Evolutionary conservation across 2,113 vertebrate genomes (phyloP).

Genomic region (Anarrhichthys ocellatus): DNA sequence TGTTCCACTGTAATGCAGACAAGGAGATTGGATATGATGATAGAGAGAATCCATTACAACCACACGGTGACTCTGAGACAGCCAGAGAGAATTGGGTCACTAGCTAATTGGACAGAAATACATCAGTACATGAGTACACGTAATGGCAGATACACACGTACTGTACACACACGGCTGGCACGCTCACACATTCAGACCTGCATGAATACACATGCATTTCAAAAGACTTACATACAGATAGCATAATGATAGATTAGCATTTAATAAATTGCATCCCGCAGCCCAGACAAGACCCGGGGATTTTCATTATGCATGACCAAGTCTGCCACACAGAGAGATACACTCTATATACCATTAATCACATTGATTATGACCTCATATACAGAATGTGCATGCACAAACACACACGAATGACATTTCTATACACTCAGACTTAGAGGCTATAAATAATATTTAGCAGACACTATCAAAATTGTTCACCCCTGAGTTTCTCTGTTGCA

Average conservation of each 20-base stretch:
- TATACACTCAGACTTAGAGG: conserved; percentile 39
- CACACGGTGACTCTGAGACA: conserved; percentile 61
- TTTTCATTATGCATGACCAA: conserved; percentile 52
- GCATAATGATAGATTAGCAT: conserved; percentile 60
- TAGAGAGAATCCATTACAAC: conserved; percentile 71
- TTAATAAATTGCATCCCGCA: conserved; percentile 60
- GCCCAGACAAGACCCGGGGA: conserved; percentile 27
- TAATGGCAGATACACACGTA: conserved; percentile 17
- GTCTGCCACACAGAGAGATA: conserved; percentile 35
- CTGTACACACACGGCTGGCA: conserved; percentile 7
- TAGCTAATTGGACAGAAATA: conserved; percentile 77
- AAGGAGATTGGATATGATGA: conserved; percentile 70
- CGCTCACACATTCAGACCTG: conserved; percentile 7
- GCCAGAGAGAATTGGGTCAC: conserved; percentile 76
- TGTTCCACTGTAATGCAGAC: conserved; percentile 61
- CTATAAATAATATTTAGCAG: conserved; percentile 65
- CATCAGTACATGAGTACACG: conserved; percentile 45
- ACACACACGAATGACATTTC: background rate
- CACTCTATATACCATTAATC: conserved; percentile 7
- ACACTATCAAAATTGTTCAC: conserved; percentile 38
- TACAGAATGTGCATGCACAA: background rate
- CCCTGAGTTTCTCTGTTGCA: conserved; percentile 63
- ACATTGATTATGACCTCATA: conserved; percentile 26
- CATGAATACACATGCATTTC: conserved; percentile 11
- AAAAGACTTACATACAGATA: conserved; percentile 11